These are phyloP conservation scores for Zaprionus ornatus DNA, from an alignment of 1,140 invertebrate species.

Conservation along the genomic window DNA sequence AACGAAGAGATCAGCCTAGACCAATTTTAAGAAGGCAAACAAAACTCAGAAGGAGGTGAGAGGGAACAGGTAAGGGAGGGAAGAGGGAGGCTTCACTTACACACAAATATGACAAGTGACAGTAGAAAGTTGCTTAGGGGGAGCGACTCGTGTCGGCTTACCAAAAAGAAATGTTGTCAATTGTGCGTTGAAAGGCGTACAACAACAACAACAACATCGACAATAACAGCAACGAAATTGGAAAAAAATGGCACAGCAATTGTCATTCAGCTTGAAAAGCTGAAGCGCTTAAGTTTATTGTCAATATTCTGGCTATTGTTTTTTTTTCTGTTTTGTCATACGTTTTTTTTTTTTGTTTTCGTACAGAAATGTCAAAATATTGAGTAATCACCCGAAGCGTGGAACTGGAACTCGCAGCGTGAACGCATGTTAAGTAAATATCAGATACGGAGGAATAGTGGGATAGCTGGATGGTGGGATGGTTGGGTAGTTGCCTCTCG, in stretches of 20 bases:
- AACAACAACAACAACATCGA: slow-evolving; percentile 10
- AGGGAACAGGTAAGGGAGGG: no score
- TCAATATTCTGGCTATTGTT: slow-evolving; percentile 68
- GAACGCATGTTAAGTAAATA: slow-evolving; percentile 74
- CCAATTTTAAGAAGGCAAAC: slow-evolving; percentile 78
- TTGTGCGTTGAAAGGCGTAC: slow-evolving; percentile 51
- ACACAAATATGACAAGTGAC: slow-evolving; percentile 70
- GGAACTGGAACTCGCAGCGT: slow-evolving; percentile 54
- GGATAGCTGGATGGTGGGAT: neutral
- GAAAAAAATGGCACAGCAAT: slow-evolving; percentile 76
- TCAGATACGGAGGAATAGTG: slow-evolving; percentile 13
- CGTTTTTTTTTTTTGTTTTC: slow-evolving; percentile 32
- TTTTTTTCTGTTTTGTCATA: slow-evolving; percentile 20
- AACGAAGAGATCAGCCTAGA: slow-evolving; percentile 64
- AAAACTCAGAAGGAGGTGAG: slow-evolving; percentile 23
- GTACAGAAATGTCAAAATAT: slow-evolving; percentile 76
- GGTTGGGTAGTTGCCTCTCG: slow-evolving; percentile 39
- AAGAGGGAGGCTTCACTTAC: slow-evolving; percentile 12
- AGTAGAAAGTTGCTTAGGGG: slow-evolving; percentile 72
- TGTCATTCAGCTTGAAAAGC: slow-evolving; percentile 74
- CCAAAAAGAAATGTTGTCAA: slow-evolving; percentile 51
- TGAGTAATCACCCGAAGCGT: slow-evolving; percentile 74
- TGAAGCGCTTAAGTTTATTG: slow-evolving; percentile 75
- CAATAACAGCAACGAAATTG: neutral
- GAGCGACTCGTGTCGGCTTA: slow-evolving; percentile 38